phyloP scores from a whole-genome alignment of 2,113 vertebrate species.

The Neogobius melanostomus region DNA sequence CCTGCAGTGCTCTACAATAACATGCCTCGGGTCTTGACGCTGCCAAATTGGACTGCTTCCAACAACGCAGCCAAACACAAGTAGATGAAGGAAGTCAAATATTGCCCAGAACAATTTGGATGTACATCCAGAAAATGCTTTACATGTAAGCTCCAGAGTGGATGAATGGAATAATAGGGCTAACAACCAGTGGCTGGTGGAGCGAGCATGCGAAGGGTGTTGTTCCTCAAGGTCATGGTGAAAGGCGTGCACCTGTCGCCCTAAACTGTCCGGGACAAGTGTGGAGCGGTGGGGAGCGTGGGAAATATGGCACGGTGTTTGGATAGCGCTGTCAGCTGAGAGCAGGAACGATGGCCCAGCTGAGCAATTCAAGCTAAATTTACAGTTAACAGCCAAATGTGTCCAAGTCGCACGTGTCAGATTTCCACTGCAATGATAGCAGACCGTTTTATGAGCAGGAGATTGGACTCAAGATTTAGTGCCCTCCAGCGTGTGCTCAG shows the following conservation, averaged over 20 bases:
- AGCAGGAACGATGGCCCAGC: constrained; percentile 49
- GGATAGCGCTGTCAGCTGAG: constrained; percentile 52
- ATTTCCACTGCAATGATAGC: constrained; percentile 7
- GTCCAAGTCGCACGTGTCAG: constrained; percentile 7
- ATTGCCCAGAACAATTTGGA: not conserved
- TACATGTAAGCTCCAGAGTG: no score
- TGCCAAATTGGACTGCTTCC: constrained; percentile 26
- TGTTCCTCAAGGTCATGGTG: constrained; percentile 58
- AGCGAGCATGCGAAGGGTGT: constrained; percentile 12
- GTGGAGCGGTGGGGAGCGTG: constrained; percentile 61
- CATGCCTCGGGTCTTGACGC: not conserved
- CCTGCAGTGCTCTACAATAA: constrained; percentile 18
- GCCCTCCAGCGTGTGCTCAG: not conserved
- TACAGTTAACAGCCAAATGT: constrained; percentile 39
- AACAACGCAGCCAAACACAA: not conserved
- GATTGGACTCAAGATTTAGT: not conserved
- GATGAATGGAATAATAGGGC: no score
- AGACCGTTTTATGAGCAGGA: not conserved
- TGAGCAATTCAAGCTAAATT: constrained; percentile 50
- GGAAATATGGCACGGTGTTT: constrained; percentile 64
- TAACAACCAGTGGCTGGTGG: not conserved
- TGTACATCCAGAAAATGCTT: no score
- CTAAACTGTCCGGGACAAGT: constrained; percentile 54
- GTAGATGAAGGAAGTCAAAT: not conserved
- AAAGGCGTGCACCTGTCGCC: constrained; percentile 62